Conservation (phyloP, 1,140 invertebrate species). For the Papilio dardanus region DNA sequence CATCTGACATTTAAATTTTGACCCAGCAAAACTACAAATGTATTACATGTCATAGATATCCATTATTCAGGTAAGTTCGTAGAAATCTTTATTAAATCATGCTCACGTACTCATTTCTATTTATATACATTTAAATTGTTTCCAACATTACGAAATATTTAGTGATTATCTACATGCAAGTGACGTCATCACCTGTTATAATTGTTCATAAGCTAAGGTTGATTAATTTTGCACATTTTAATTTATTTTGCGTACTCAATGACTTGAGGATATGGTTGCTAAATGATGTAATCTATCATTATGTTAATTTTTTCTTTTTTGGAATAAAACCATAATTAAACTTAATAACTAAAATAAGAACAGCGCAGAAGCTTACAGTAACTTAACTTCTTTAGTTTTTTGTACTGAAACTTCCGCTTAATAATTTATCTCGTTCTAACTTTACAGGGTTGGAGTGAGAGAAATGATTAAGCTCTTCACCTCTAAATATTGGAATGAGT, state of each 20-base stretch:
- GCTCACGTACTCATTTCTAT: neutral
- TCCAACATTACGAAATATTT: neutral
- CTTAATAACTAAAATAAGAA: too few species aligned
- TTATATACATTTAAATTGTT: neutral
- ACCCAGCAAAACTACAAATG: neutral
- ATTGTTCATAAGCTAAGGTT: neutral
- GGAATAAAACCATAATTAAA: too few species aligned
- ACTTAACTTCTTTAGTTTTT: too few species aligned
- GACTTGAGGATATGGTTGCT: neutral
- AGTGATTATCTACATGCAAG: neutral
- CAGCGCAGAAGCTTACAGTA: too few species aligned
- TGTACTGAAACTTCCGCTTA: neutral
- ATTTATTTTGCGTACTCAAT: neutral
- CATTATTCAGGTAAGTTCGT: constrained; percentile 2
- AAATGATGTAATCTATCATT: too few species aligned
- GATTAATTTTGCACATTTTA: neutral
- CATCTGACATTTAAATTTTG: constrained; percentile 15
- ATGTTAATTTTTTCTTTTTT: too few species aligned
- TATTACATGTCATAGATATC: neutral
- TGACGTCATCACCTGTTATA: neutral
- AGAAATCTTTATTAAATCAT: constrained; percentile 17
- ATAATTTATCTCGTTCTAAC: neutral
- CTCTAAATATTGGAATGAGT: constrained; percentile 16
- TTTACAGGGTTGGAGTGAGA: neutral
- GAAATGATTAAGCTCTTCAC: neutral